Evolutionary conservation across 2,113 vertebrate species (phyloP).

Genomic region (Oxyura jamaicensis): DNA sequence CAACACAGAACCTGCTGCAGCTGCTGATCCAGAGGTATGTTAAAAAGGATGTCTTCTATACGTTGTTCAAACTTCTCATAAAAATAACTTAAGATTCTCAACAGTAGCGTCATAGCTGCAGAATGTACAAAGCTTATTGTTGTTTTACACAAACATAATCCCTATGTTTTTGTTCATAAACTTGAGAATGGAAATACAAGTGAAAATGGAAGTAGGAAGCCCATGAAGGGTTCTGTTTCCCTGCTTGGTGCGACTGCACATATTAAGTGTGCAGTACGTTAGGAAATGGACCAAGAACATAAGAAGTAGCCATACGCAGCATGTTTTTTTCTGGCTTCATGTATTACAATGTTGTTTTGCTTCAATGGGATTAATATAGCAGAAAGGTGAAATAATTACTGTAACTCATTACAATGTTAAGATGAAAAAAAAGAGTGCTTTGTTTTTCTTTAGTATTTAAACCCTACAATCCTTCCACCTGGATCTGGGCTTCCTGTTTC

Average conservation of each 20-base stretch:
- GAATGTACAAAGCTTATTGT: not conserved
- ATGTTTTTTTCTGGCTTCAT: not conserved
- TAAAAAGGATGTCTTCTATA: not conserved
- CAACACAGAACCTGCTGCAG: conserved; percentile 63
- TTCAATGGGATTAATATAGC: not conserved
- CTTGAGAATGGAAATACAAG: not conserved
- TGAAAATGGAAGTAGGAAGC: not conserved
- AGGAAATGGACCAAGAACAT: not conserved
- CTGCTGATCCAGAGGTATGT: conserved; percentile 68
- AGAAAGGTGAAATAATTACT: not conserved
- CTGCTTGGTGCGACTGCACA: not conserved
- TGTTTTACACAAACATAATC: not conserved
- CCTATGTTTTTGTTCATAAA: accelerated
- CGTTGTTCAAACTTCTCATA: not conserved
- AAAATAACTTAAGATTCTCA: not conserved
- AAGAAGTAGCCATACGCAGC: accelerated
- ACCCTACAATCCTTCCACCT: conserved; percentile 75
- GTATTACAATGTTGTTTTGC: not conserved
- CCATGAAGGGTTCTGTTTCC: not conserved
- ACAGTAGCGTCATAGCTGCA: not conserved
- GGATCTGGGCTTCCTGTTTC: conserved; percentile 76
- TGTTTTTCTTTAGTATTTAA: conserved; percentile 78
- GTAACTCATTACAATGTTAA: accelerated
- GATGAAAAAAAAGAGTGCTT: not conserved
- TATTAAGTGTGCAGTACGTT: not conserved